Evolutionary conservation across 2,888 invertebrate species (phyloP).

Genomic region (Cryptus viduatorius): DNA sequence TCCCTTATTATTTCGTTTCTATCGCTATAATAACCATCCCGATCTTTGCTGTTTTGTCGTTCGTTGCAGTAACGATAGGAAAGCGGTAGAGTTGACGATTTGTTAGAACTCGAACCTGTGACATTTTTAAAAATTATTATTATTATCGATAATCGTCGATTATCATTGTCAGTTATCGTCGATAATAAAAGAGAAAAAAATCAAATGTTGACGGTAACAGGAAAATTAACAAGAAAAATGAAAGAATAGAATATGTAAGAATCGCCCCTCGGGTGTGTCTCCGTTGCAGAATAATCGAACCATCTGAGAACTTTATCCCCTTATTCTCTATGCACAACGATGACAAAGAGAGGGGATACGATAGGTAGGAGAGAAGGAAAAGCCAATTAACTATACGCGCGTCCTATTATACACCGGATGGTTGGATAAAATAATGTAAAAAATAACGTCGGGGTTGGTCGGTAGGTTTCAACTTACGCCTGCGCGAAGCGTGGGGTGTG

Average conservation of each 20-base stretch:
- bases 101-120: constrained; percentile 90
- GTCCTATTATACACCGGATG: constrained; percentile 66
- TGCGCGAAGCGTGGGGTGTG: constrained; percentile 93
- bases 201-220: neutral
- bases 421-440: constrained; percentile 69
- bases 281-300: constrained; percentile 59
- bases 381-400: constrained; percentile 70
- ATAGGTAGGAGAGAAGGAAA: constrained; percentile 43
- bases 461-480: constrained; percentile 89
- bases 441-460: constrained; percentile 44
- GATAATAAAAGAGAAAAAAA: neutral
- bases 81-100: constrained; percentile 93
- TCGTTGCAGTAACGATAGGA: constrained; percentile 89
- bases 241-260: constrained; percentile 10
- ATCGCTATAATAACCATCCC: constrained; percentile 96
- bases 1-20: constrained; percentile 93
- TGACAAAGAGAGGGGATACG: constrained; percentile 25
- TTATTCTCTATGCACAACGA: constrained; percentile 45
- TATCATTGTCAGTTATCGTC: neutral
- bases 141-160: constrained; percentile 1
- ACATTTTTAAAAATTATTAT: constrained; percentile 48
- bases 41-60: constrained; percentile 88
- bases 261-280: constrained; percentile 58
- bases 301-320: constrained; percentile 61
- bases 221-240: neutral